Conservation (phyloP, 2,113 vertebrate species). For the Xyrauchen texanus region DNA sequence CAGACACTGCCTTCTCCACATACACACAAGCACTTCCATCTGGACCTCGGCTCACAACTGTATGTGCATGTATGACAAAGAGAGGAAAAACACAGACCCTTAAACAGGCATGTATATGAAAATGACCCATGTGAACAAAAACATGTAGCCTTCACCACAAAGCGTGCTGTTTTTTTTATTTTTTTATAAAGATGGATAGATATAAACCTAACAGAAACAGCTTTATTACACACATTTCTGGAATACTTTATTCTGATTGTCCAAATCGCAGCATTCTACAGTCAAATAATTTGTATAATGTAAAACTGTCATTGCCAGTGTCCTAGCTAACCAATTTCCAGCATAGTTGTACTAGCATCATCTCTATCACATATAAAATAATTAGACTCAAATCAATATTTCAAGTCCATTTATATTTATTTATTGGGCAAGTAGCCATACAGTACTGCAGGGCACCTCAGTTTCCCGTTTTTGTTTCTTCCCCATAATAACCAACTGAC, state of each 20-base stretch:
- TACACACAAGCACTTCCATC: constrained; percentile 53
- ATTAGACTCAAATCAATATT: too few species aligned
- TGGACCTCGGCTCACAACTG: constrained; percentile 53
- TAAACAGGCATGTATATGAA: neutral
- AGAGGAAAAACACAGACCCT: constrained; percentile 44
- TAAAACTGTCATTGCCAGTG: neutral
- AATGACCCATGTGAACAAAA: neutral
- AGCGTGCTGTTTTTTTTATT: neutral
- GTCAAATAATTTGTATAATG: too few species aligned
- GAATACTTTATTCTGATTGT: too few species aligned
- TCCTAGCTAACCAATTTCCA: too few species aligned
- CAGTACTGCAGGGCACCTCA: too few species aligned
- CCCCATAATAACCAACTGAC: too few species aligned
- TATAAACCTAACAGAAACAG: neutral
- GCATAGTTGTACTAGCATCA: too few species aligned
- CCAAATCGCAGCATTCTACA: too few species aligned
- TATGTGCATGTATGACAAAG: constrained; percentile 43
- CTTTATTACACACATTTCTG: neutral
- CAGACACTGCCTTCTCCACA: constrained; percentile 42
- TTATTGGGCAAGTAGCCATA: too few species aligned
- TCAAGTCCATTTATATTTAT: too few species aligned
- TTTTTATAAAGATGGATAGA: neutral
- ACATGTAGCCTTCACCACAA: neutral
- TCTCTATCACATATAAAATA: too few species aligned
- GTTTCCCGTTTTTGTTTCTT: too few species aligned